Evolutionary conservation across 2,113 vertebrate species (phyloP).

Genomic region (Aegithalos caudatus): DNA sequence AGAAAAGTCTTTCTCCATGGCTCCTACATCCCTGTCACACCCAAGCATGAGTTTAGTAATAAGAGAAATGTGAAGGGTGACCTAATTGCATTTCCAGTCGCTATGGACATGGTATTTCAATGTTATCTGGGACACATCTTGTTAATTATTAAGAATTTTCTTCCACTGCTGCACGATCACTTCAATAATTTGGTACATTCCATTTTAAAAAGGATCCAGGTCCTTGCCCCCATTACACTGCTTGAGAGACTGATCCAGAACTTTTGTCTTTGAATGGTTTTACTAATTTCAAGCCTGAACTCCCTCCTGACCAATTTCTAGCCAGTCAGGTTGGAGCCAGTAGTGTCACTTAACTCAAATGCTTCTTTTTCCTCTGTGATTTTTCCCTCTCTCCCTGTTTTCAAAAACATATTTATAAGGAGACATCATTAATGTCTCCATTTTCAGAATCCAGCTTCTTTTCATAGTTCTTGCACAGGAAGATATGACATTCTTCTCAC

Average conservation of each 20-base stretch:
- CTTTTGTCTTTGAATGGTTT: background rate
- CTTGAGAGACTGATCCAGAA: background rate
- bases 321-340: background rate
- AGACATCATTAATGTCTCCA: background rate
- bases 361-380: background rate
- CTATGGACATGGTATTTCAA: background rate
- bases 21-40: background rate
- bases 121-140: background rate
- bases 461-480: background rate
- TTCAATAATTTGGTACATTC: background rate
- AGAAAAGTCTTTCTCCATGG: background rate
- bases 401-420: background rate
- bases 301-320: background rate
- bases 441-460: background rate
- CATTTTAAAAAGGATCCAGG: background rate
- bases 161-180: background rate
- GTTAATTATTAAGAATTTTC: background rate
- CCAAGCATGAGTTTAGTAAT: rapidly evolving
- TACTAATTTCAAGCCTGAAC: background rate
- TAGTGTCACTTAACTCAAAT: background rate
- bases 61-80: background rate
- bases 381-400: background rate
- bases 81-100: background rate
- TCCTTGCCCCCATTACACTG: background rate
- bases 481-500: background rate